Conservation (phyloP, 1,140 invertebrate species). For the Achroia grisella region DNA sequence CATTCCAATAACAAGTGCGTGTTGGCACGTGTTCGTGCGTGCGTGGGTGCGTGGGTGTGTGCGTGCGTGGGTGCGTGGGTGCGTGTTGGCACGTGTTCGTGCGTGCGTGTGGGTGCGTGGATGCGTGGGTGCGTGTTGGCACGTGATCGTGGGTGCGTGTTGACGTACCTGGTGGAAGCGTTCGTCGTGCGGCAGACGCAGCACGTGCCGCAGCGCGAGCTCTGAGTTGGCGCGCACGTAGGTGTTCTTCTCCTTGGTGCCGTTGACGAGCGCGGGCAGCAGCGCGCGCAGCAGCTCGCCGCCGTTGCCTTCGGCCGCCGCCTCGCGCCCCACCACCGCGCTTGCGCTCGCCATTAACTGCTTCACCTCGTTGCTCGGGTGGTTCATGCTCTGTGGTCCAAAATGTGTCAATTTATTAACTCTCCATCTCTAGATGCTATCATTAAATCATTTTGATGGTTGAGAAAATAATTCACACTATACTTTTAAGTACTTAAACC, state of each 20-base stretch:
- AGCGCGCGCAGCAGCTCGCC: slow-evolving; percentile 84
- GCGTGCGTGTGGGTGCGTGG: background rate
- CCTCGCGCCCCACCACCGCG: slow-evolving; percentile 79
- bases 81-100: background rate
- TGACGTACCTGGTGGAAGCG: slow-evolving; percentile 84
- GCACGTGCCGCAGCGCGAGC: slow-evolving; percentile 89
- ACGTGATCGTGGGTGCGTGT: no score
- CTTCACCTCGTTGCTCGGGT: slow-evolving; percentile 95
- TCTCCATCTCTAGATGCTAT: no score
- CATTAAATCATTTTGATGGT: no score
- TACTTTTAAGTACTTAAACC: no score
- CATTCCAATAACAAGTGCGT: background rate
- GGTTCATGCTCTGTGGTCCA: slow-evolving; percentile 88
- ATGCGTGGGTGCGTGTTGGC: no score
- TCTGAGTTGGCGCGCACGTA: slow-evolving; percentile 96
- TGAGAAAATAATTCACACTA: no score
- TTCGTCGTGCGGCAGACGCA: slow-evolving; percentile 86
- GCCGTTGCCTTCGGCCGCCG: slow-evolving; percentile 78
- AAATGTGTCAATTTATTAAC: background rate
- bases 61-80: no score
- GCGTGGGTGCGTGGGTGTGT: background rate
- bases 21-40: background rate
- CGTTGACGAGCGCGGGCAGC: slow-evolving; percentile 94
- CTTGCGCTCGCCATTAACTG: slow-evolving; percentile 90
- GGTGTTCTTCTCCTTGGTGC: slow-evolving; percentile 97